Evolutionary conservation across 2,113 vertebrate genomes (phyloP).

Genomic region (Phalacrocorax aristotelis): DNA sequence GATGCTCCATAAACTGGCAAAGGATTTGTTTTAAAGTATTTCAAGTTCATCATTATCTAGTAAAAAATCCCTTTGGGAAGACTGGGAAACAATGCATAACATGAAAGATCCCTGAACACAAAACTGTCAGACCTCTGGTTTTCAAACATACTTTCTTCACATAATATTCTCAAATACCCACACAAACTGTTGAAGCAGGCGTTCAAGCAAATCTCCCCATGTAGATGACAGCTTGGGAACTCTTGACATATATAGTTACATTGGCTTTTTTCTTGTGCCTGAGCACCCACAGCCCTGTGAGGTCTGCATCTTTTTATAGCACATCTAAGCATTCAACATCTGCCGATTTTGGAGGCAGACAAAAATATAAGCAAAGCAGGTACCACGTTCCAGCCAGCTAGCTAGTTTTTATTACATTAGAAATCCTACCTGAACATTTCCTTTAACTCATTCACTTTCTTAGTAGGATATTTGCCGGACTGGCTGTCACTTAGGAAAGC

Average conservation of each 20-base stretch:
- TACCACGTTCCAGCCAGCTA: background rate
- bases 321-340: background rate
- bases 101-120: background rate
- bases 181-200: background rate
- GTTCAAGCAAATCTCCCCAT: background rate
- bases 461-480: constrained; percentile 80
- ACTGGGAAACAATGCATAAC: background rate
- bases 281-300: background rate
- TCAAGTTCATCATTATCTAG: background rate
- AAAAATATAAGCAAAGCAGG: background rate
- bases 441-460: constrained; percentile 94
- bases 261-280: background rate
- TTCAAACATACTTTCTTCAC: background rate
- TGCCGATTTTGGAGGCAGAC: background rate
- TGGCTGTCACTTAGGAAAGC: constrained; percentile 91
- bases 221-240: background rate
- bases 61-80: background rate
- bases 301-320: background rate
- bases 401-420: background rate
- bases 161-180: background rate
- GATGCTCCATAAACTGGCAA: background rate
- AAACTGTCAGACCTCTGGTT: background rate
- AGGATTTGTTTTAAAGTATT: background rate
- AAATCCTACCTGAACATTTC: constrained; percentile 91
- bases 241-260: background rate